phyloP scores from a whole-genome alignment of 2,888 invertebrate genomes.

The Portevinia maculata region DNA sequence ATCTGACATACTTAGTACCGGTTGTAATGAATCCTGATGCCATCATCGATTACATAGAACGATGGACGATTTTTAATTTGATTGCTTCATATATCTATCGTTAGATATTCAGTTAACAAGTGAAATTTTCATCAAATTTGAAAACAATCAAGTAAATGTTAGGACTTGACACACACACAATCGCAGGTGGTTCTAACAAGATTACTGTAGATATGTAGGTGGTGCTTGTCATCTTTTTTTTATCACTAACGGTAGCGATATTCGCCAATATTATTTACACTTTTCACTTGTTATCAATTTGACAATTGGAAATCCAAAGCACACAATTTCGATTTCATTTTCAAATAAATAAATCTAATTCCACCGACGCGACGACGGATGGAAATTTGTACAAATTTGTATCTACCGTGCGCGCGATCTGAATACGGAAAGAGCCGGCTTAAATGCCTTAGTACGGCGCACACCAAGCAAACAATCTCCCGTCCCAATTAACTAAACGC shows the following conservation, averaged over 20 bases:
- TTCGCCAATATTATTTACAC: conserved; percentile 27
- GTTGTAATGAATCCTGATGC: conserved; percentile 47
- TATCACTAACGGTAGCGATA: conserved; percentile 21
- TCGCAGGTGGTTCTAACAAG: not conserved
- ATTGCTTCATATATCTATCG: conserved; percentile 49
- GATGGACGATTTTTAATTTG: conserved; percentile 20
- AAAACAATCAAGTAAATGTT: not conserved
- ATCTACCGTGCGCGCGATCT: conserved; percentile 26
- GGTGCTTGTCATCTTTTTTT: conserved; percentile 10
- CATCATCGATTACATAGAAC: conserved; percentile 36
- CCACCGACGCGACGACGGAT: not conserved
- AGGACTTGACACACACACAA: not conserved
- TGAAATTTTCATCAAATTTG: conserved; percentile 6
- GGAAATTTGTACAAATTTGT: conserved; percentile 40
- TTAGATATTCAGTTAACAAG: conserved; percentile 11
- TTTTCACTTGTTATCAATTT: conserved; percentile 27
- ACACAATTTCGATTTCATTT: conserved; percentile 48
- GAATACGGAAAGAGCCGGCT: conserved; percentile 68
- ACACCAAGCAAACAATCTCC: conserved; percentile 45
- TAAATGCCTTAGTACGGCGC: conserved; percentile 59
- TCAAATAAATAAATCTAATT: not conserved
- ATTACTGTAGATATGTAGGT: not conserved
- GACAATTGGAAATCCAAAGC: conserved; percentile 29
- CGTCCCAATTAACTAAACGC: conserved; percentile 63
- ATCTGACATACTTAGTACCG: conserved; percentile 65